Base-by-base conservation (phyloP, 1,140 invertebrate species). In the Aphelinus atriplicis region DNA sequence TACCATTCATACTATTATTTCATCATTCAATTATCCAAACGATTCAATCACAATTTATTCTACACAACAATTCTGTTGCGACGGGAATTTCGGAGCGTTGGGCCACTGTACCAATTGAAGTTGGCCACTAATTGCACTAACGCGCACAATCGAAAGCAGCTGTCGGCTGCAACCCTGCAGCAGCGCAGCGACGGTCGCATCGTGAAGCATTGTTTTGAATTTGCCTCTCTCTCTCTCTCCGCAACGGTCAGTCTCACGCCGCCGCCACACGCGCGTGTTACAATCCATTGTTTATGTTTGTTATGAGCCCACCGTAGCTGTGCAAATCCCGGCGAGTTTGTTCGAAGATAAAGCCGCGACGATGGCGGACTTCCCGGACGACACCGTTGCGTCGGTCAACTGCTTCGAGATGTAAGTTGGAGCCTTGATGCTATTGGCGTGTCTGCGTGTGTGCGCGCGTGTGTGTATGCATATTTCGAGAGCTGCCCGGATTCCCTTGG, bases 331-430 rank as follows among this genome's bases (percentile, higher is more conserved):
- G 63, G 55, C 42, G 5, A 57, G 66, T n/a, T 10, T 7, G 3
- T 7, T 4, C 5, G 7, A 64, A 67, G 5, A 53, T 61, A 7
- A 67, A 48, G 57, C 43, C 3, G 9, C 56, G 57, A 76, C 78
- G 42, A 81, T 83, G 76, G 77, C n/a, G 0, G 70, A 82, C 42
- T 78, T 64, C 65, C 77, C 78, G 26, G 78, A 85, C 58, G 84
- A 86, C 3, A 84, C 84, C 1, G 70, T 70, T 6, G 76, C 76
- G 51, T 81, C 81, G 10, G 45, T 81, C n/a, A 80, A 84, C 66
- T 79, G 67, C 26, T 85, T 83, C 26, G 83, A 85, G 7, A 71
- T 55, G 85, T 86, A 70, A 85, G 85, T 85, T 26, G 26, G 26
- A 26, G 26, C 26, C 26, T 26, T 26, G 26, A 26, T 26, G 26